Percentiles rank a stretch among this genome's conserved stretches.
These are phyloP conservation scores for Megalopta genalis DNA, from an alignment of 1,140 invertebrate genomes.

Conservation along the genomic window DNA sequence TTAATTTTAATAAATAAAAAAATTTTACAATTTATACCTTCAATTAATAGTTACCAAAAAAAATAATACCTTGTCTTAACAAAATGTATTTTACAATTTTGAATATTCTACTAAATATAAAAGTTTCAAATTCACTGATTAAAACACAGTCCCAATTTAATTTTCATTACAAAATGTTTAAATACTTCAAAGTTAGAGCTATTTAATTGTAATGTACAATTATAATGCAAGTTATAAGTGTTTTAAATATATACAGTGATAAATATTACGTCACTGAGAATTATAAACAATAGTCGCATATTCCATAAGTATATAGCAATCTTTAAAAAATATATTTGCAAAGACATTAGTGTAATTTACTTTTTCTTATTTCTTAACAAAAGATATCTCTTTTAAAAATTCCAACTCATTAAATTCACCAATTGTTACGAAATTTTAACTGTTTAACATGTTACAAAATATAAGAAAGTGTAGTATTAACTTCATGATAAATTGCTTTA, in stretches of 20 bases:
- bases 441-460: background rate
- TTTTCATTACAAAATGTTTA: background rate
- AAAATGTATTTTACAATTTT: background rate
- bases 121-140: background rate
- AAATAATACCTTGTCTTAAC: background rate
- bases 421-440: background rate
- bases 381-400: slow-evolving; percentile 7
- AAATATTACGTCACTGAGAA: background rate
- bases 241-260: slow-evolving; percentile 7
- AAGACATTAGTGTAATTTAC: background rate
- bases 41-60: slow-evolving; percentile 13
- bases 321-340: slow-evolving; percentile 18
- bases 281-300: background rate
- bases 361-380: background rate
- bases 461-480: slow-evolving; percentile 15
- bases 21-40: background rate
- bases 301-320: background rate
- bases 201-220: background rate
- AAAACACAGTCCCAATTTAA: background rate
- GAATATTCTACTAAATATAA: slow-evolving; percentile 1
- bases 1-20: slow-evolving; percentile 8
- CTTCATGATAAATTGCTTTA: slow-evolving; percentile 11
- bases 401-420: background rate
- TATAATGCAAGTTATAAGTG: background rate
- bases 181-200: background rate